These are phyloP conservation scores for Cynopterus sphinx DNA, from an alignment of 2,797 vertebrate species.

Conservation along the genomic window DNA sequence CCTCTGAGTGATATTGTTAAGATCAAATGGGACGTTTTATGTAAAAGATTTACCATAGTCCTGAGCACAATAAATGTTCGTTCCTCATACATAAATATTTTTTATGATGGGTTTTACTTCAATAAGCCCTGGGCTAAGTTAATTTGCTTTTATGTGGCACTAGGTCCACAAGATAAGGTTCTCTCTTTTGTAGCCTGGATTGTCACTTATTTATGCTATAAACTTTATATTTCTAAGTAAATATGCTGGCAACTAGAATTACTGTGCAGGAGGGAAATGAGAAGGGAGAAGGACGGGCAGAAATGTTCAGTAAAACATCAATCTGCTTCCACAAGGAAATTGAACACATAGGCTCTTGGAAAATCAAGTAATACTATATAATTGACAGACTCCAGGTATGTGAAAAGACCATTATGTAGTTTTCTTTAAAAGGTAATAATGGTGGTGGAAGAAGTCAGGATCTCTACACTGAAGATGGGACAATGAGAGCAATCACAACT, in stretches of 20 bases:
- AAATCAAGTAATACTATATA: neutral
- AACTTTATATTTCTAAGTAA: neutral
- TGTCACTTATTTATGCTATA: neutral
- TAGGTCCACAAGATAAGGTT: neutral
- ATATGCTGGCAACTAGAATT: neutral
- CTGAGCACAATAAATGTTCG: neutral
- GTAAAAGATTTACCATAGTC: neutral
- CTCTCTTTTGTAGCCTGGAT: neutral
- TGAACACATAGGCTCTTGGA: neutral
- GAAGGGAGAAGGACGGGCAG: neutral
- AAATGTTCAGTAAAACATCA: neutral
- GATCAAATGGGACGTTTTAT: neutral
- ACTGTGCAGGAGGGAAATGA: neutral
- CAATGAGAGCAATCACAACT: neutral
- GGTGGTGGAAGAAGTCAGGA: neutral
- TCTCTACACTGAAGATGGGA: neutral
- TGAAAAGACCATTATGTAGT: neutral
- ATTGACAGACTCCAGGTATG: neutral
- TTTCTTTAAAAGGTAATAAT: neutral
- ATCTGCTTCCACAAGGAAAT: neutral
- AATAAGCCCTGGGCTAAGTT: neutral
- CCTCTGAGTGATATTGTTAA: neutral
- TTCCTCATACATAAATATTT: neutral
- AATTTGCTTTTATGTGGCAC: neutral
- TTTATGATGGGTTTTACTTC: slow-evolving; percentile 23